Evolutionary conservation across 2,888 invertebrate genomes (phyloP), one percentile per base, ranked within the genome.

Genomic region (Lycia hirtaria): DNA sequence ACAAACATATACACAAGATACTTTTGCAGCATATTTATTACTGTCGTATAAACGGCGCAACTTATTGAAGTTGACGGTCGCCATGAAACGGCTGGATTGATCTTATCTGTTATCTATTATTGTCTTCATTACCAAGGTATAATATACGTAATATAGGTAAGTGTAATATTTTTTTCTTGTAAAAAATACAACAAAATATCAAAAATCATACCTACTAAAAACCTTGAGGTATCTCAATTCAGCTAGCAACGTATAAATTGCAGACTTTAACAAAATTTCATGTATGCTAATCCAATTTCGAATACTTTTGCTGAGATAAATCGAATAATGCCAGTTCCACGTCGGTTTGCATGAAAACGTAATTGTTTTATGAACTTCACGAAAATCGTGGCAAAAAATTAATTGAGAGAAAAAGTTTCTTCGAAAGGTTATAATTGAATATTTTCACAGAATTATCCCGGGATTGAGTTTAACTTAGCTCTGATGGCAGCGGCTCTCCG

Each of bases 371-470:
- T 60, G 51, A 62, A 67, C 62, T 70, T 66, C 48, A 62, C 56
- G 64, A 72, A 72, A 73, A 72, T 69, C 62, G 41, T 32, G 53
- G 54, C 55, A 68, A 76, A 69, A 44, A 75, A 69, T 63, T 71
- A 74, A 73, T 73, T 76, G 64, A 68, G 69, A 69, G 64, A 68
- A 58, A 72, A 72, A 69, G 62, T 64, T 63, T 47, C 56, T 37
- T 64, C 12, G 41, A 52, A 64, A 64, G 56, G 52, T 67, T 71
- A 64, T 65, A 67, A 70, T 72, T 69, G 56, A 59, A 73, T 67
- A 63, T 68, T 73, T 70, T 67, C 59, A 62, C 50, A 35, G 47
- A 62, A 64, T 60, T 52, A 60, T 62, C 55, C 40, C 35, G 44
- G 45, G 59, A 58, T 48, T 56, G 52, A 45, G 50, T 28, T 30